Conservation (phyloP, 1,140 invertebrate species). For the Drosophila athabasca region DNA sequence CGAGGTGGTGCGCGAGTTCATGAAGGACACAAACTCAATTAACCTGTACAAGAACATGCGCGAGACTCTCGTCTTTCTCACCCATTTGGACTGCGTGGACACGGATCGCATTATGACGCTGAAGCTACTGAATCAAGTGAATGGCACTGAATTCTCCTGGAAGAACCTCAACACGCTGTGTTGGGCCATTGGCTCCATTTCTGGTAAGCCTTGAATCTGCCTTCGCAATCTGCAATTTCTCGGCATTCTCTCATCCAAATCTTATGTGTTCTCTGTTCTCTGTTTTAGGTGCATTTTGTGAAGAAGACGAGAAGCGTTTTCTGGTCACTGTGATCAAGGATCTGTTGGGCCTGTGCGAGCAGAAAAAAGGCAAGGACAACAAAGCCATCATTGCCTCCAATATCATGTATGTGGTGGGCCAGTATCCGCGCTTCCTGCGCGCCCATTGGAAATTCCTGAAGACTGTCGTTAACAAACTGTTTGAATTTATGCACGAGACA, state of each 20-base stretch:
- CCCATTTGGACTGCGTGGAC: conserved; percentile 98
- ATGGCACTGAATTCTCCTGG: conserved; percentile 99
- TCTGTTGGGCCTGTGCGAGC: conserved; percentile 98
- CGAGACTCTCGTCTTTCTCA: conserved; percentile 99
- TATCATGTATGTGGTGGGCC: conserved; percentile 99
- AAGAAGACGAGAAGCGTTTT: conserved; percentile 99
- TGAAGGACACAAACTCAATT: conserved; percentile 99
- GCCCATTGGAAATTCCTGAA: conserved; percentile 99
- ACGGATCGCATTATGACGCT: conserved; percentile 99
- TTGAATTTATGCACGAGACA: conserved; percentile 99
- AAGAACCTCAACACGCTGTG: conserved; percentile 99
- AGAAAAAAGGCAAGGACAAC: conserved; percentile 99
- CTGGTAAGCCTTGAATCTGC: conserved; percentile 86
- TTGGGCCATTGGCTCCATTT: conserved; percentile 99
- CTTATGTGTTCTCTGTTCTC: neutral
- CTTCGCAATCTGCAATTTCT: neutral
- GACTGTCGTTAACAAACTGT: conserved; percentile 99
- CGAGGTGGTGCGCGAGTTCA: conserved; percentile 99
- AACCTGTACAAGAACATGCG: conserved; percentile 99
- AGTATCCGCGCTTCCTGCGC: conserved; percentile 98
- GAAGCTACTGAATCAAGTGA: conserved; percentile 99
- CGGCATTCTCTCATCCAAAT: neutral
- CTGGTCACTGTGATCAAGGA: conserved; percentile 99
- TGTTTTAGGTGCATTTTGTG: conserved; percentile 85
- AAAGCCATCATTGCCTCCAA: conserved; percentile 99